A percentile compares a stretch with the other conserved stretches of the same genome.
Evolutionary conservation across 2,888 invertebrate genomes (phyloP).

Genomic region (Aricia artaxerxes): DNA sequence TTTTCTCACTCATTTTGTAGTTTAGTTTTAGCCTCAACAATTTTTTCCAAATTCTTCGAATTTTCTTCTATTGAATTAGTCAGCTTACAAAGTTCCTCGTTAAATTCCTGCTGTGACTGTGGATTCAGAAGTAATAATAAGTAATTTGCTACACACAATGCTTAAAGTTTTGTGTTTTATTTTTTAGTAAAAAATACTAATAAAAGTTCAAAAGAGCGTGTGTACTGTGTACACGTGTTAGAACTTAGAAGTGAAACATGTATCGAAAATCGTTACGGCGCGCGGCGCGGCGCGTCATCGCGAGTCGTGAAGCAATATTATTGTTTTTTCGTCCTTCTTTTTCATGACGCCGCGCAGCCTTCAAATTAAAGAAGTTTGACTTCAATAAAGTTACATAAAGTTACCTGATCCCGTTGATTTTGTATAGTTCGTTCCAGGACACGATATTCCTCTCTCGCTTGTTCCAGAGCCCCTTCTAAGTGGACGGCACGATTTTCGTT

Average conservation of each 20-base stretch:
- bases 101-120: conserved; percentile 58
- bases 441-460: conserved; percentile 52
- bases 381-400: not conserved
- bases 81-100: conserved; percentile 59
- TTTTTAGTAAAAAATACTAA: not conserved
- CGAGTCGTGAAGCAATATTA: too few relatives aligned
- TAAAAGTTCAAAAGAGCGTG: too few relatives aligned
- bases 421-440: conserved; percentile 57
- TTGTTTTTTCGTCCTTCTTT: too few relatives aligned
- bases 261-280: too few relatives aligned
- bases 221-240: too few relatives aligned
- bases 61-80: conserved; percentile 63
- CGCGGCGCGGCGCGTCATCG: too few relatives aligned
- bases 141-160: not conserved
- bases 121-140: conserved; percentile 51
- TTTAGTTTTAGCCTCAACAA: conserved; percentile 61
- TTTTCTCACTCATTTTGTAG: conserved; percentile 61
- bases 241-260: too few relatives aligned
- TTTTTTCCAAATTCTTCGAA: conserved; percentile 61
- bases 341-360: too few relatives aligned
- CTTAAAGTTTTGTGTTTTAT: not conserved
- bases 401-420: conserved; percentile 61
- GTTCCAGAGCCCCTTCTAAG: conserved; percentile 58
- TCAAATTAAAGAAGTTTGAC: too few relatives aligned
- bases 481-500: conserved; percentile 52